These are phyloP conservation scores for Bruchidius siliquastri DNA, from an alignment of 2,888 invertebrate species.

Conservation along the genomic window DNA sequence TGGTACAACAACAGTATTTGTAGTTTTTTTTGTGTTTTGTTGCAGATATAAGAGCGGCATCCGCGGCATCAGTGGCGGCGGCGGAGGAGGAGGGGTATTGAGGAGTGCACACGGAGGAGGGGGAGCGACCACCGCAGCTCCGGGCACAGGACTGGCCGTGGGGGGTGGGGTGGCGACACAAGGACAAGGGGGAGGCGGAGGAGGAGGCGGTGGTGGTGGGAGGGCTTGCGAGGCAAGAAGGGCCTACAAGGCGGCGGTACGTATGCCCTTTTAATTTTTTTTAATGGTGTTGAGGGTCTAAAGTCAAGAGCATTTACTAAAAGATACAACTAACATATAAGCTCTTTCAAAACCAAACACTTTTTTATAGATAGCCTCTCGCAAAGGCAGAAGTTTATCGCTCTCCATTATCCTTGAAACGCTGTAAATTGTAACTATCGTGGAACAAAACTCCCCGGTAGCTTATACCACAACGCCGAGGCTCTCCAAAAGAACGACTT, in stretches of 20 bases:
- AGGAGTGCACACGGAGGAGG: conserved; percentile 48
- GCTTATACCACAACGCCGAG: no score
- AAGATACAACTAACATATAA: no score
- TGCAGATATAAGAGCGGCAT: conserved; percentile 66
- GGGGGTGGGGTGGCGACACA: conserved; percentile 48
- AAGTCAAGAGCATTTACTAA: no score
- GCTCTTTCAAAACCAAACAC: no score
- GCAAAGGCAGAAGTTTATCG: no score
- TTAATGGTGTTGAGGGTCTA: no score
- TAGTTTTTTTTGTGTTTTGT: conserved; percentile 19
- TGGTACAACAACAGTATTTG: no score
- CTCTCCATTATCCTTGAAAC: no score
- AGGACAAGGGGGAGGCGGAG: conserved; percentile 43
- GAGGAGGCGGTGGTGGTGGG: conserved; percentile 34
- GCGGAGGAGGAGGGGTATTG: conserved; percentile 37
- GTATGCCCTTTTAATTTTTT: not conserved
- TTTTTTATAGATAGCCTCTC: no score
- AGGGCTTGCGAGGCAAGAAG: conserved; percentile 49
- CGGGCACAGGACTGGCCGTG: conserved; percentile 36
- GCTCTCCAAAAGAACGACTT: no score
- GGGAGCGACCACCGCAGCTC: conserved; percentile 28
- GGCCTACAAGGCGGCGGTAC: conserved; percentile 46
- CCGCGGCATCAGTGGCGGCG: conserved; percentile 51
- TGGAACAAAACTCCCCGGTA: no score
- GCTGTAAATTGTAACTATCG: no score